Base-by-base conservation (phyloP, 2,797 vertebrate species). In the Simalia tracyae region DNA sequence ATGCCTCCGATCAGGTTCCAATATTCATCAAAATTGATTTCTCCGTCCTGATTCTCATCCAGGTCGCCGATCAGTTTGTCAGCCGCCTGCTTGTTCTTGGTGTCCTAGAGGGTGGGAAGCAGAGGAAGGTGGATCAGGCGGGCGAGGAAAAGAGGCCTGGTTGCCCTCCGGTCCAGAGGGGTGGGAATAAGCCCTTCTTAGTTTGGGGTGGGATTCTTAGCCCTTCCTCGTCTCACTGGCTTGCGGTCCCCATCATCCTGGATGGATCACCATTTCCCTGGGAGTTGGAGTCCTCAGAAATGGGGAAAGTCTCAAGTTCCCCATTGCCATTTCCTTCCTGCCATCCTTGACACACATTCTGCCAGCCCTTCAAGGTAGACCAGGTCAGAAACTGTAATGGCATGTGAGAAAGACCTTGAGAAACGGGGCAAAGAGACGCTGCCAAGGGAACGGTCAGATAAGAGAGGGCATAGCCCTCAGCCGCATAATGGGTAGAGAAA, bases 1-100 rank as follows among this genome's bases (percentile, higher is more conserved):
- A 92, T 92, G 42, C 92, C 92, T 0, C 92, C 92, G 0, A 92
- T 92, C 89, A 92, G 54, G 66, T 84, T 92, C 92, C 92, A 92
- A 36, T 92, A 92, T 14, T 92, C 92, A 11, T 90, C 59, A 7
- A 92, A 92, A 24, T 59, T 72, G 68, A 92, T 92, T 26, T 12
- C 46, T 0, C 92, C 92, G 1, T 92, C 92, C 2, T 64, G 89
- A 5, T 92, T 92, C 50, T 92, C 92, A 3, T 92, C 92, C 66
- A 92, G 85, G 2, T 92, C 92, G 6, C 89, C 90, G 85, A 92
- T 92, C 24, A 92, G 89, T 17, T 92, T 90, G 50, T 92, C 68
- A 0, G 92, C 89, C 0, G 92, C 89, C 0, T 92, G 92, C 22
- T 90, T 90, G 85, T 92, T 92, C 28, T 92, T 90, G n/a, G 92